Evolutionary conservation across 2,888 invertebrate genomes (phyloP), one percentile per base, ranked within the genome.

Genomic region (Aleiodes testaceus): DNA sequence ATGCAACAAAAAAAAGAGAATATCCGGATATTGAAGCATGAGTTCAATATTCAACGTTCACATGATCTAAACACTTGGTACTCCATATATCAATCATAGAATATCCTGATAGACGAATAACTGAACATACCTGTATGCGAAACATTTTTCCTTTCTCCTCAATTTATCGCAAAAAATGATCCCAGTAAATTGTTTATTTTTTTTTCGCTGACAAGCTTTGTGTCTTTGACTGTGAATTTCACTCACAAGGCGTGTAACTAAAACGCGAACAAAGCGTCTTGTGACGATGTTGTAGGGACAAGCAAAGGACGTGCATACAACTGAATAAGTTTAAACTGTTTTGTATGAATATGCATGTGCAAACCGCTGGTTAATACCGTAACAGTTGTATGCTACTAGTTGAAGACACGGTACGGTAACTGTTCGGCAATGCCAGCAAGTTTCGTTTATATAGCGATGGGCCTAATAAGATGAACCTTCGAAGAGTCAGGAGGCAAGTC

Each of bases 361-460:
- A 47, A 47, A 44, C 44, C 44, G 63, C 18, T 44, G 63, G 45
- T 63, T 63, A 47, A 63, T 26, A 63, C 44, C 26, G 45, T 11
- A 63, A 63, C 63, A 45, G 45, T 12, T 45, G 63, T 63, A 22
- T 63, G 63, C 45, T 63, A 45, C 45, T 45, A 45, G 44, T 44
- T 63, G 47, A 45, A 81, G 79, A 81, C 81, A 80, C 81, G 76
- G 79, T 81, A 80, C 78, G 45, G 81, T 82, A 84, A 87, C 86
- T 87, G 85, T 79, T 80, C 78, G 82, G 79, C 79, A 83, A 82
- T 67, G 77, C 78, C 74, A 78, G 69, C 75, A 73, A 74, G 78
- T 81, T 81, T 83, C 82, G 87, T 87, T 87, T 87, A 87, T 87
- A 87, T 87, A 87, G 86, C 83, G 79, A 79, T 79, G 81, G 77